Conservation (phyloP, 2,888 invertebrate genomes). For the Drosophila kokeensis region DNA sequence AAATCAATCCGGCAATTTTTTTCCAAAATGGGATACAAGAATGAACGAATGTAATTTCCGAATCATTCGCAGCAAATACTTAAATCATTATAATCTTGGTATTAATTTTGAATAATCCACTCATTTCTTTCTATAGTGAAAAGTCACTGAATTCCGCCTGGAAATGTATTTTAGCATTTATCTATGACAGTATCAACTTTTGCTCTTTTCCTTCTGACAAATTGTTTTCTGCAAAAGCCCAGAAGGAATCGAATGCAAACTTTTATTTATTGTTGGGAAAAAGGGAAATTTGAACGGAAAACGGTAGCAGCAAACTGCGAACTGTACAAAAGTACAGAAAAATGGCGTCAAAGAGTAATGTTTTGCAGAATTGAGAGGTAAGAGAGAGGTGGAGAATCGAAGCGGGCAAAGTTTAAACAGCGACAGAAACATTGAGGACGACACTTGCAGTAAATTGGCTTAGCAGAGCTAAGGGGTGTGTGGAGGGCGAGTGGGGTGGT, state of each 20-base stretch:
- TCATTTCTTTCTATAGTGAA: neutral
- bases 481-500: too few species aligned
- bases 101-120: neutral
- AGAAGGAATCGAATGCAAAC: constrained; percentile 42
- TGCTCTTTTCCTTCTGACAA: constrained; percentile 59
- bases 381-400: constrained; percentile 24
- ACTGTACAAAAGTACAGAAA: neutral
- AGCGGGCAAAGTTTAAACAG: constrained; percentile 63
- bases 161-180: constrained; percentile 18
- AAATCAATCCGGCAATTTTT: neutral
- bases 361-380: constrained; percentile 29
- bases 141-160: neutral
- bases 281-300: constrained; percentile 13
- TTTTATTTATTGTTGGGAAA: constrained; percentile 15
- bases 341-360: constrained; percentile 42
- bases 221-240: constrained; percentile 55
- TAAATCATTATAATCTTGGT: neutral
- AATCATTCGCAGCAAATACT: neutral
- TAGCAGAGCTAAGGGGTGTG: neutral
- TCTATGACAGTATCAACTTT: constrained; percentile 45
- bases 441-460: constrained; percentile 5
- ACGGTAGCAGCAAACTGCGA: neutral
- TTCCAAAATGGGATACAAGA: neutral
- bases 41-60: neutral
- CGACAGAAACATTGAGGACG: constrained; percentile 44